Base-by-base conservation (phyloP, 2,113 vertebrate genomes). In the Greenwoodochromis staneri region DNA sequence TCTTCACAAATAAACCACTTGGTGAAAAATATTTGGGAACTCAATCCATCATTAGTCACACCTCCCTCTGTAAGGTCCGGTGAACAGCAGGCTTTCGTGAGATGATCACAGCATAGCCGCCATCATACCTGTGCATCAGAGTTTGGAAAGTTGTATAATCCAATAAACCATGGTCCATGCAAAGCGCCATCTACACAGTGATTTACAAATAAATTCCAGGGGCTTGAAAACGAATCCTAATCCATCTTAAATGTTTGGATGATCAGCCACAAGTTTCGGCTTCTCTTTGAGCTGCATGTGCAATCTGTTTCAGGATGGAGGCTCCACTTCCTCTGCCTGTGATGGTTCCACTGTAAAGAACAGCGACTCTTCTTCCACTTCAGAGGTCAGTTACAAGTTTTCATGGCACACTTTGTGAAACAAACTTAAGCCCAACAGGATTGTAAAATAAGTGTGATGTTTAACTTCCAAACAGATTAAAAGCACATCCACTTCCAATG, bases 241-340 rank as follows among this genome's bases (percentile, higher is more conserved):
- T 17, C 40, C 4, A 29, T 16, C 4, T 24, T 4, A 78, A 78
- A 49, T 31, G 42, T 78, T 19, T 31, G 42, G 42, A 76, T 76
- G 40, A 7, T 73, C 16, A 0, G 24, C 71, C 42, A 49, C 24
- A 40, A 24, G 36, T 71, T 66, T 13, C 2, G 34, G 61, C 63
- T 40, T 69, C 17, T 1, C 42, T 49, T 11, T 78, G 0, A 78
- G 73, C 16, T 42, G n/a, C 24, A 5, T 8, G 12, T 59, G 6
- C 31, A 7, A 24, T 45, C 12, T 19, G 71, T 16, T 59, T n/a
- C 89, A 99, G 98, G 97, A 96, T 54, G 97, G 96, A 38, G 96
- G 96, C 49, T 97, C 98, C 21, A 95, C 98, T 83, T 98, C 98
- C 29, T 97, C 98, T 36, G 97, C 96, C 3, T 97, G 97, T 88